These are phyloP conservation scores for Channa striata DNA, from an alignment of 2,797 vertebrate genomes.

Conservation along the genomic window DNA sequence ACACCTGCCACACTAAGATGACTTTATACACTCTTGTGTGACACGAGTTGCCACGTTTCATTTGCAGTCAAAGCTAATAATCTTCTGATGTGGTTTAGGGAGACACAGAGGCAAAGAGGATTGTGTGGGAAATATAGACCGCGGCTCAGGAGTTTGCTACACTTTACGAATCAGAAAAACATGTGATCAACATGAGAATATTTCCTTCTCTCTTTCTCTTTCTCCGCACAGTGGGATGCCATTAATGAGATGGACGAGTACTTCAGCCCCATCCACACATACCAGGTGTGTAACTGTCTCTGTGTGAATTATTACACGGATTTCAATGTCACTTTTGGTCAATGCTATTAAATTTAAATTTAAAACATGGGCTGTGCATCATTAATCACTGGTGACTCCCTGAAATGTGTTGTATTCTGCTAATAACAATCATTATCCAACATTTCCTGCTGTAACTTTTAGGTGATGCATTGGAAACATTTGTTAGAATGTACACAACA, in stretches of 20 bases:
- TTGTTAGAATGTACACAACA: no score
- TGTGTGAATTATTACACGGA: constrained; percentile 12
- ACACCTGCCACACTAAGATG: constrained; percentile 16
- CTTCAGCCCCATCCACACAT: constrained; percentile 96
- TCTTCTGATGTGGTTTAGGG: constrained; percentile 28
- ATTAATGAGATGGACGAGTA: constrained; percentile 99
- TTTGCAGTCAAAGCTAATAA: constrained; percentile 57
- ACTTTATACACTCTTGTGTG: constrained; percentile 5
- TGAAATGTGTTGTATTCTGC: no score
- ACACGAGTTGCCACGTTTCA: constrained; percentile 41
- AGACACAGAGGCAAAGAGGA: background rate
- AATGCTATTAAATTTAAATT: no score
- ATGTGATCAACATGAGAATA: constrained; percentile 36
- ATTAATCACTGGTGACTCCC: no score
- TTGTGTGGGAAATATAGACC: constrained; percentile 44
- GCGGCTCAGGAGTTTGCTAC: constrained; percentile 22
- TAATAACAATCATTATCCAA: no score
- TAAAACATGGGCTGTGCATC: no score
- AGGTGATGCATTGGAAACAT: no score
- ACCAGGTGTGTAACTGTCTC: constrained; percentile 91
- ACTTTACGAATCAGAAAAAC: constrained; percentile 37
- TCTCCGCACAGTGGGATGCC: constrained; percentile 91
- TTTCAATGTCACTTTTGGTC: background rate
- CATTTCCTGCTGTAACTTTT: no score
- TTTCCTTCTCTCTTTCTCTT: constrained; percentile 16